phyloP scores from a whole-genome alignment of 2,797 vertebrate genomes.

The Lutjanus campechanus region DNA sequence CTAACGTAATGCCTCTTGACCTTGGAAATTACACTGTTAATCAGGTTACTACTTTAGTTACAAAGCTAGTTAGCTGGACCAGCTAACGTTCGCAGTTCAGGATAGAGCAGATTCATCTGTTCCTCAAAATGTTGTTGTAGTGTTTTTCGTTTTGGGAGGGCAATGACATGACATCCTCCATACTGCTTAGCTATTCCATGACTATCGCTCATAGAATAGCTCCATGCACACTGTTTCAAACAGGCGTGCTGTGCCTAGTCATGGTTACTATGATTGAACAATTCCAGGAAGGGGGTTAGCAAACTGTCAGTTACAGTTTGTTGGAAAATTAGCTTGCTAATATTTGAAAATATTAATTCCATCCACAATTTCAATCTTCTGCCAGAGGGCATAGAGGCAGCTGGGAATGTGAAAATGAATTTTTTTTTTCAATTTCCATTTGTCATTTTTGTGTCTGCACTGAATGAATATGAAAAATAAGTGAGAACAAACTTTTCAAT shows the following conservation, averaged over 20 bases:
- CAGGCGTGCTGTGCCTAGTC: neutral
- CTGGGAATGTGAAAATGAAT: neutral
- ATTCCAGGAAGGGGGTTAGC: no score
- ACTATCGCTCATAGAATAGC: no score
- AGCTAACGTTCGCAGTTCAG: neutral
- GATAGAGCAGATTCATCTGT: neutral
- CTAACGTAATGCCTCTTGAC: neutral
- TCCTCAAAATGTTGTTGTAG: neutral
- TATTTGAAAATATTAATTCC: conserved; percentile 5
- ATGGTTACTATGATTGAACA: neutral
- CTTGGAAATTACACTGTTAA: neutral
- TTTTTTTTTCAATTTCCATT: neutral
- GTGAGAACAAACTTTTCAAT: conserved; percentile 6
- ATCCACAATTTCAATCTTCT: neutral
- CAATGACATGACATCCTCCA: neutral
- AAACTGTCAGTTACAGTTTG: neutral
- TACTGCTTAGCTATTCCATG: no score
- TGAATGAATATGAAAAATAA: conserved; percentile 10
- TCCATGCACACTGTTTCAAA: no score
- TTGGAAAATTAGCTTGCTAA: neutral
- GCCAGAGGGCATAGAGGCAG: neutral
- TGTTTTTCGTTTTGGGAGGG: neutral
- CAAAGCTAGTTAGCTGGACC: neutral
- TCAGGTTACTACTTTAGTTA: neutral
- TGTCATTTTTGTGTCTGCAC: conserved; percentile 4